phyloP scores from a whole-genome alignment of 1,140 invertebrate genomes.

The Magallana angulata region DNA sequence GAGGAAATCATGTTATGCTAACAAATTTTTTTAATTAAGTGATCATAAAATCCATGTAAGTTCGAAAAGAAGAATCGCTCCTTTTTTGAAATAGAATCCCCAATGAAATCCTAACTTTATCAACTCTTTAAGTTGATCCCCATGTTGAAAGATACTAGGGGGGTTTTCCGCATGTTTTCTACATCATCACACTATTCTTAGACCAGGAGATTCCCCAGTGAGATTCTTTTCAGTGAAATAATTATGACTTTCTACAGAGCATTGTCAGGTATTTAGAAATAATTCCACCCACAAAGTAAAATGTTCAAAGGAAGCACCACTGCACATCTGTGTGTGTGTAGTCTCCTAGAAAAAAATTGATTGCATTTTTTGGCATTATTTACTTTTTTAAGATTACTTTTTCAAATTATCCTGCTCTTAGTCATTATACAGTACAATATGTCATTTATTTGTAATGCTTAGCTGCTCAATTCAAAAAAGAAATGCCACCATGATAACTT shows the following conservation, averaged over 20 bases:
- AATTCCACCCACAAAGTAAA: neutral
- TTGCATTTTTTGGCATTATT: neutral
- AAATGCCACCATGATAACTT: too few relatives aligned
- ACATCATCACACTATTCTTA: neutral
- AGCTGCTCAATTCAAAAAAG: too few relatives aligned
- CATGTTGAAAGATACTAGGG: neutral
- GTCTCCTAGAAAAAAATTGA: neutral
- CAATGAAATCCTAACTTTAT: too few relatives aligned
- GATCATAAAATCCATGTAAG: too few relatives aligned
- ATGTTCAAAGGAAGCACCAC: neutral
- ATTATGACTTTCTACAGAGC: constrained; percentile 14
- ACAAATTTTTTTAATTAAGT: too few relatives aligned
- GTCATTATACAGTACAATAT: neutral
- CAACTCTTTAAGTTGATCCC: neutral
- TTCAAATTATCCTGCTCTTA: neutral
- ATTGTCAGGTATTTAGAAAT: neutral
- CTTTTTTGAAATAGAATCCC: too few relatives aligned
- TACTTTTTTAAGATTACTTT: neutral
- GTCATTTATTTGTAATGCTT: too few relatives aligned
- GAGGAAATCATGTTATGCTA: too few relatives aligned
- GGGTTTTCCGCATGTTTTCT: neutral
- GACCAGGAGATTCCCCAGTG: constrained; percentile 1
- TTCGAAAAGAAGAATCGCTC: too few relatives aligned
- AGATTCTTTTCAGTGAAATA: constrained; percentile 10
- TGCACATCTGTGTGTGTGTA: neutral